Conservation (phyloP, 2,888 invertebrate species). For the Catocala nupta region DNA sequence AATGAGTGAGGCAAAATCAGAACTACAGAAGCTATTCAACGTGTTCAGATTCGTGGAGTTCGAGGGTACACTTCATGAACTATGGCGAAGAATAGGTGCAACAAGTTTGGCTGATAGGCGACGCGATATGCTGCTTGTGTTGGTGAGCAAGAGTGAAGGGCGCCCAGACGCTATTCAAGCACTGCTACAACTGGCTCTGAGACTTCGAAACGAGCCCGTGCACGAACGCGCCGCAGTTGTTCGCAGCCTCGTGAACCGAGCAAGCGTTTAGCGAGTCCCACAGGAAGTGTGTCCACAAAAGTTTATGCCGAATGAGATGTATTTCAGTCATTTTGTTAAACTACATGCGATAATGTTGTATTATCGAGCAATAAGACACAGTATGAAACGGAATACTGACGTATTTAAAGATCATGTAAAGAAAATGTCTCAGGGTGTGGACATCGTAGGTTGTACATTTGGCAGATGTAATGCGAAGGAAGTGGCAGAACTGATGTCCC, state of each 20-base stretch:
- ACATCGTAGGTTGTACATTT: slow-evolving; percentile 60
- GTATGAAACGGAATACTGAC: slow-evolving; percentile 52
- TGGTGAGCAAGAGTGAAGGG: slow-evolving; percentile 74
- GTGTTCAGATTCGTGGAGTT: slow-evolving; percentile 68
- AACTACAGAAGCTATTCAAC: slow-evolving; percentile 67
- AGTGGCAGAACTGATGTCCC: slow-evolving; percentile 49
- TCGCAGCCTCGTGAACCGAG: slow-evolving; percentile 71
- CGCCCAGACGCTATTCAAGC: slow-evolving; percentile 57
- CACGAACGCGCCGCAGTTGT: slow-evolving; percentile 69
- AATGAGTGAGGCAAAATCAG: slow-evolving; percentile 30
- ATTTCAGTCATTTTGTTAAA: slow-evolving; percentile 55
- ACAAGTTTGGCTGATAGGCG: slow-evolving; percentile 64
- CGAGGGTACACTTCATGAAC: slow-evolving; percentile 62
- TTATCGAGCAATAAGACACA: slow-evolving; percentile 61
- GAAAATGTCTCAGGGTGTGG: slow-evolving; percentile 51
- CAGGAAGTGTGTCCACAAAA: slow-evolving; percentile 58
- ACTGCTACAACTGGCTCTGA: slow-evolving; percentile 59
- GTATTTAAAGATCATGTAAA: slow-evolving; percentile 52
- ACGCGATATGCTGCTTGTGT: slow-evolving; percentile 70
- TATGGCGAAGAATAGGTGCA: slow-evolving; percentile 59
- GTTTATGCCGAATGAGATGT: slow-evolving; percentile 58
- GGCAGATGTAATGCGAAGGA: slow-evolving; percentile 62
- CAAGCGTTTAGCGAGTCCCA: slow-evolving; percentile 68
- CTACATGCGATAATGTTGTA: slow-evolving; percentile 70
- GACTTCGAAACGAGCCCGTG: slow-evolving; percentile 66